Percentiles rank a stretch among this genome's conserved stretches.
phyloP scores from a whole-genome alignment of 2,797 vertebrate species.

The Sebastes kiyomatsui region DNA sequence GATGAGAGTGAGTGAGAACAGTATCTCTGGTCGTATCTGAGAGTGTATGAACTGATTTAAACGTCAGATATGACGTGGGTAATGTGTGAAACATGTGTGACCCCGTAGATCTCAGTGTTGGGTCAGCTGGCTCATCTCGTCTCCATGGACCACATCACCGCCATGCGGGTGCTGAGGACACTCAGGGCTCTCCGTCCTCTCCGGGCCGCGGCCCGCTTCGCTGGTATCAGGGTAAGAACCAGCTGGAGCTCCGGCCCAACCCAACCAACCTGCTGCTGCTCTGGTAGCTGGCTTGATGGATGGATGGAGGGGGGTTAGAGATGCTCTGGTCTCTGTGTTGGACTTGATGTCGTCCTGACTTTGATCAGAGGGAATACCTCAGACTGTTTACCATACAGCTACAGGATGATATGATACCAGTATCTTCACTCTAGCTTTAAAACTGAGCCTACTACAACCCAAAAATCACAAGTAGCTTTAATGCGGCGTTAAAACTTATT shows the following conservation, averaged over 20 bases:
- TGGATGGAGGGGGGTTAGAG: conserved; percentile 1
- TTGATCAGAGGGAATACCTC: not conserved
- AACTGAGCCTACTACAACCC: too few species aligned
- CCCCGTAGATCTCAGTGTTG: conserved; percentile 75
- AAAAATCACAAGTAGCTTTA: too few species aligned
- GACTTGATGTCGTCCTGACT: not conserved
- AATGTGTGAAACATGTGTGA: not conserved
- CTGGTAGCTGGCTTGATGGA: not conserved
- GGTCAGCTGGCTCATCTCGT: conserved; percentile 74
- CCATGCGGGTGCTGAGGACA: conserved; percentile 87
- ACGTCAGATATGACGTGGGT: not conserved
- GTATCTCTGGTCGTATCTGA: too few species aligned
- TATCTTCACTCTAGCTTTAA: too few species aligned
- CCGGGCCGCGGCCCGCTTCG: conserved; percentile 90
- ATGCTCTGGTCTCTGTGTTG: not conserved
- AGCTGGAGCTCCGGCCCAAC: not conserved
- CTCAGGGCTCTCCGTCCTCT: conserved; percentile 90
- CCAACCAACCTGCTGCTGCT: not conserved
- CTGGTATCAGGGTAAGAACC: conserved; percentile 92
- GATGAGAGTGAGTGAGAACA: not conserved
- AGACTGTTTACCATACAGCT: not conserved
- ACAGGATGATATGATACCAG: not conserved
- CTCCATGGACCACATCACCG: conserved; percentile 73
- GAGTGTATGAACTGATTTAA: too few species aligned
- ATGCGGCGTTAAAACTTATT: too few species aligned